These are phyloP conservation scores for Piaya cayana DNA, from an alignment of 2,113 vertebrate species.

Conservation along the genomic window DNA sequence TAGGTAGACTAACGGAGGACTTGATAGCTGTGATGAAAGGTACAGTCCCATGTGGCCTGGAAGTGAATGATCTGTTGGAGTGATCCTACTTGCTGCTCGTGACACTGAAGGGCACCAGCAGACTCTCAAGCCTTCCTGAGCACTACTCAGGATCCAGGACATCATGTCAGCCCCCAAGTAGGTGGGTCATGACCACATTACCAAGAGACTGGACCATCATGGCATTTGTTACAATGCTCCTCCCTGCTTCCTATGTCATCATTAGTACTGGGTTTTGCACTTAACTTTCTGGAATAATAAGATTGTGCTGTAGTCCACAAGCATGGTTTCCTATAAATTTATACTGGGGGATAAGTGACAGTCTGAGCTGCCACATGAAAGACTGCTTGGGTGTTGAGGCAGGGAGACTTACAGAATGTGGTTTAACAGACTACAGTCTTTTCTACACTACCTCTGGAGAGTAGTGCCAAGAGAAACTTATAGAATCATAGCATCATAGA, in stretches of 20 bases:
- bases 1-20: not conserved
- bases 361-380: not conserved
- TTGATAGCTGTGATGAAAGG: not conserved
- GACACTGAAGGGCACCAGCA: not conserved
- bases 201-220: not conserved
- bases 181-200: fast-evolving
- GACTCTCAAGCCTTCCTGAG: fast-evolving
- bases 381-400: not conserved
- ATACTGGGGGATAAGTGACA: not conserved
- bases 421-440: not conserved
- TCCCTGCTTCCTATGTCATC: not conserved
- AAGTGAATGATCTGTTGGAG: not conserved
- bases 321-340: not conserved
- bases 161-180: fast-evolving
- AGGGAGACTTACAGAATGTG: fast-evolving
- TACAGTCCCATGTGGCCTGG: fast-evolving
- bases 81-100: not conserved
- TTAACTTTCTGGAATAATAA: not conserved
- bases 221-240: not conserved
- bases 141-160: not conserved
- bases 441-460: not conserved
- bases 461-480: not conserved
- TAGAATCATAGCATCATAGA: no score
- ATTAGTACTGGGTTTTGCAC: fast-evolving
- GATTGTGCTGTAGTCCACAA: not conserved